These are phyloP conservation scores for Parapsyche elsis DNA, from an alignment of 1,140 invertebrate species.

Conservation along the genomic window DNA sequence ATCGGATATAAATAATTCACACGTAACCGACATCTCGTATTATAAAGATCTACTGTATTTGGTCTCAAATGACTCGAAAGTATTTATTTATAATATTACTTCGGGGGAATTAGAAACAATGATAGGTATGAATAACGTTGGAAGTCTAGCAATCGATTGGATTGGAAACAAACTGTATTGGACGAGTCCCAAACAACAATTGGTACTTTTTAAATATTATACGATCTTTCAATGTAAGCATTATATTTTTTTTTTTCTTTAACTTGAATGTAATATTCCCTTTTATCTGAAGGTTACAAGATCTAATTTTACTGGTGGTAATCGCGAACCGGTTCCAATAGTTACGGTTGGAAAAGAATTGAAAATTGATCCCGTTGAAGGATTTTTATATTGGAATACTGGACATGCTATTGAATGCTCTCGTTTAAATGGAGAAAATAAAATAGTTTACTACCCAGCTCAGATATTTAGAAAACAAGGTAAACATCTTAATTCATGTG, in stretches of 20 bases:
- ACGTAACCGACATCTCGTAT: slow-evolving; percentile 76
- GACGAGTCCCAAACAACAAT: slow-evolving; percentile 85
- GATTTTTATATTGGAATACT: slow-evolving; percentile 90
- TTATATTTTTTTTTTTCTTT: background rate
- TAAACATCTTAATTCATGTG: too few relatives aligned
- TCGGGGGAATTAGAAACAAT: slow-evolving; percentile 68
- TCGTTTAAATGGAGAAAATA: slow-evolving; percentile 81
- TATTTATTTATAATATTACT: slow-evolving; percentile 78
- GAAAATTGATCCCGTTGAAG: slow-evolving; percentile 82
- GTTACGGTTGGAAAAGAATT: slow-evolving; percentile 83
- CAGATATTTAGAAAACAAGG: slow-evolving; percentile 82
- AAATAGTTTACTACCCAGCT: slow-evolving; percentile 77
- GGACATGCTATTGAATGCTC: slow-evolving; percentile 83
- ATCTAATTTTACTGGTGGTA: slow-evolving; percentile 74
- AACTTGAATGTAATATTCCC: background rate
- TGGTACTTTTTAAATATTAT: slow-evolving; percentile 67
- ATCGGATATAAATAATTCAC: slow-evolving; percentile 65
- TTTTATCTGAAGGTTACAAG: slow-evolving; percentile 70
- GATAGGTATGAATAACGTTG: slow-evolving; percentile 76
- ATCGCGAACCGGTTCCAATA: slow-evolving; percentile 80
- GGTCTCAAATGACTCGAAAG: slow-evolving; percentile 78
- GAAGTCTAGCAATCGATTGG: slow-evolving; percentile 88
- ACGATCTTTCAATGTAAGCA: background rate
- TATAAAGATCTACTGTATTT: slow-evolving; percentile 77
- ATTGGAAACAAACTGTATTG: slow-evolving; percentile 89